These are phyloP conservation scores for Paracentrotus lividus DNA, from an alignment of 53 echinoderm and acorn worm species.

Conservation along the genomic window DNA sequence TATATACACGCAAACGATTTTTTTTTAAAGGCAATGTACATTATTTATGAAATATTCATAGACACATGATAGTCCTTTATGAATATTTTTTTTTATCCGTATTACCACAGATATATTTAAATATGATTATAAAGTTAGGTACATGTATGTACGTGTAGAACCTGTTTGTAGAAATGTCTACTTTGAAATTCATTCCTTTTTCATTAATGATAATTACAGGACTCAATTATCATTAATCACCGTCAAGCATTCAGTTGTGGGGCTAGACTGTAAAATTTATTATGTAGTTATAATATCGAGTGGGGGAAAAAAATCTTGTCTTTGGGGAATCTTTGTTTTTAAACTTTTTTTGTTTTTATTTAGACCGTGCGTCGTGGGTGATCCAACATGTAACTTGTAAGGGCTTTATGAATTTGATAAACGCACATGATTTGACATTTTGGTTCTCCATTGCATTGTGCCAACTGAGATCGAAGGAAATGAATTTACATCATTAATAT, in stretches of 20 bases:
- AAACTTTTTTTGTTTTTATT: slow-evolving; percentile 7
- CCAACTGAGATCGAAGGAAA: too few relatives aligned
- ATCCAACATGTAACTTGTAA: background rate
- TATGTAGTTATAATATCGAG: background rate
- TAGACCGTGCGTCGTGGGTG: slow-evolving; percentile 12
- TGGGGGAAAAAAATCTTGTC: background rate
- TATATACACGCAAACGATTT: background rate
- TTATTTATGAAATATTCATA: background rate
- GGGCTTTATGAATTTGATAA: background rate
- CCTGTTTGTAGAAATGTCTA: background rate
- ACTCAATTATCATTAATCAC: background rate
- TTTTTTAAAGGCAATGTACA: background rate
- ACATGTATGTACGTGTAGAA: background rate
- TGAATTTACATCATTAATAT: too few relatives aligned
- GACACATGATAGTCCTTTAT: background rate
- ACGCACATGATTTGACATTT: background rate
- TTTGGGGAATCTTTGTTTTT: background rate
- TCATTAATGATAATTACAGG: background rate
- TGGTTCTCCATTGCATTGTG: background rate
- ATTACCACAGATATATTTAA: too few relatives aligned
- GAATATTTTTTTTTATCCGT: too few relatives aligned
- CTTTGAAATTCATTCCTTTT: background rate
- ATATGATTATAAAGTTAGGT: too few relatives aligned
- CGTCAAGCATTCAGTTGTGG: background rate
- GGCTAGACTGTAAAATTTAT: background rate